Percentiles rank a stretch among this genome's conserved stretches.
Evolutionary conservation across 1,140 invertebrate genomes (phyloP).

Genomic region (Bemisia tabaci): DNA sequence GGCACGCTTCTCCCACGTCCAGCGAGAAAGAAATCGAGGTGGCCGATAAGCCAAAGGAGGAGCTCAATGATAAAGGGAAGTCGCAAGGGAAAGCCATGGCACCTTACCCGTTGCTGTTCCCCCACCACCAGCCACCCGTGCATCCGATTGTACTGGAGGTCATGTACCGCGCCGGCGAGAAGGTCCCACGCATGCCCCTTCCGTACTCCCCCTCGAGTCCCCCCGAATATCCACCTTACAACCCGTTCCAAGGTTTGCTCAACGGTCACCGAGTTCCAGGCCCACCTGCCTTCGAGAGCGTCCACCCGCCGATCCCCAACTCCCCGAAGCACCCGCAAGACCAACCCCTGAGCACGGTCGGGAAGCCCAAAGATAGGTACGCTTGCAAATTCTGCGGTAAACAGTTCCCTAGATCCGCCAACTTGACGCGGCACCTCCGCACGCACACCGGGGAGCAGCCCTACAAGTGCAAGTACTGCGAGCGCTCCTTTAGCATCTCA

Average conservation of each 20-base stretch:
- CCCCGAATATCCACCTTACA: constrained; percentile 30
- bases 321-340: constrained; percentile 13
- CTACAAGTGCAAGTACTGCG: constrained; percentile 97
- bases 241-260: constrained; percentile 31
- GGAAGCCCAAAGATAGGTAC: constrained; percentile 76
- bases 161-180: constrained; percentile 47
- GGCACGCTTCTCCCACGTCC: neutral
- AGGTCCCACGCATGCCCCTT: constrained; percentile 33
- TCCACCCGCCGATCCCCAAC: constrained; percentile 20
- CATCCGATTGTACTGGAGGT: constrained; percentile 54
- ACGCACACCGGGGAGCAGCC: constrained; percentile 98
- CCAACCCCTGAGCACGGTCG: constrained; percentile 14
- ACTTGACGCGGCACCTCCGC: constrained; percentile 87
- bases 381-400: constrained; percentile 98
- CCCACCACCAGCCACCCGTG: constrained; percentile 40
- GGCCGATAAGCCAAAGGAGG: constrained; percentile 4
- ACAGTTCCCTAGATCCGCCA: constrained; percentile 95
- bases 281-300: constrained; percentile 33
- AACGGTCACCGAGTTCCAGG: constrained; percentile 29
- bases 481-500: constrained; percentile 95
- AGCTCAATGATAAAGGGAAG: constrained; percentile 25
- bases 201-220: constrained; percentile 34
- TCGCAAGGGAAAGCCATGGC: constrained; percentile 18
- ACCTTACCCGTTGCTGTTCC: constrained; percentile 38
- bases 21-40: constrained; percentile 8